Conservation (phyloP, 2,888 invertebrate species). For the Slavum lentiscoides region DNA sequence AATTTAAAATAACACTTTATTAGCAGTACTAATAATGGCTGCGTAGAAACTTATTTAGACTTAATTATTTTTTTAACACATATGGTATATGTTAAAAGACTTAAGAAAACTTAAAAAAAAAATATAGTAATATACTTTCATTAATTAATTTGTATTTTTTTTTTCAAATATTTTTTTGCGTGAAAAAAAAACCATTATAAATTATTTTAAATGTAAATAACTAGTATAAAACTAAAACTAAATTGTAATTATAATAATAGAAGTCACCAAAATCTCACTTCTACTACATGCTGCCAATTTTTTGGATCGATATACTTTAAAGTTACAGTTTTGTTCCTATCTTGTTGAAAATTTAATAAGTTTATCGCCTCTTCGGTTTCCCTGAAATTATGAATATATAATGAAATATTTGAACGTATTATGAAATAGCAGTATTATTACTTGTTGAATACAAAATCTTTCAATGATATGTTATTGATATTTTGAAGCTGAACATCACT, state of each 20-base stretch:
- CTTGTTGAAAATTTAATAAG: constrained; percentile 2
- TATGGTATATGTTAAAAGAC: no score
- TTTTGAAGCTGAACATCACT: constrained; percentile 53
- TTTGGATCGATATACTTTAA: constrained; percentile 9
- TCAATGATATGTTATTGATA: background rate
- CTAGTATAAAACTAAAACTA: no score
- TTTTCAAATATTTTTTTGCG: no score
- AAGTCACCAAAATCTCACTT: constrained; percentile 2
- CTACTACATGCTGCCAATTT: constrained; percentile 2
- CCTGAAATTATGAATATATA: constrained; percentile 2
- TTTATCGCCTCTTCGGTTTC: constrained; percentile 29
- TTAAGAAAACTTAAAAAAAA: no score
- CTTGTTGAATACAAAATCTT: constrained; percentile 18
- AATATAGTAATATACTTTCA: no score
- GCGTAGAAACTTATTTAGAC: no score
- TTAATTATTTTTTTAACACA: no score
- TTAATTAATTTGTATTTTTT: no score
- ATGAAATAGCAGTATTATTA: background rate
- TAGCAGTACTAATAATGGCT: no score
- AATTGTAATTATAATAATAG: no score
- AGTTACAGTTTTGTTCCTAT: background rate
- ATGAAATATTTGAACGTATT: background rate
- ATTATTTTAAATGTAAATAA: no score
- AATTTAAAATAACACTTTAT: background rate
- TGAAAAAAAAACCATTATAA: no score